These are phyloP conservation scores for Trachymyrmex cornetzi DNA, from an alignment of 1,140 invertebrate genomes.

Conservation along the genomic window DNA sequence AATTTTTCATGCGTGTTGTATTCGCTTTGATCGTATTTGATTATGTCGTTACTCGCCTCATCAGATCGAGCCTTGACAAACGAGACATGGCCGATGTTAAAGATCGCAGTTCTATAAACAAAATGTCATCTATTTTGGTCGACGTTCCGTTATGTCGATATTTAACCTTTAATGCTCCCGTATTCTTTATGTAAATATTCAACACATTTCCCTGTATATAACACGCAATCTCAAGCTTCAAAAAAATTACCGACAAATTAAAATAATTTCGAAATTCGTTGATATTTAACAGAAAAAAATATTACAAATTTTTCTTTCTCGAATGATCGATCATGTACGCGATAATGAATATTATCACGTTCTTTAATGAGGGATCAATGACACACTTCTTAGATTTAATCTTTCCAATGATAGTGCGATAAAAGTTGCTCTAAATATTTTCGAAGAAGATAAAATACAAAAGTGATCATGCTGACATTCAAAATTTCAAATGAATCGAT, in stretches of 20 bases:
- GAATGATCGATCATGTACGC: background rate
- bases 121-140: constrained; percentile 36
- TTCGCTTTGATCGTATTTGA: background rate
- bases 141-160: background rate
- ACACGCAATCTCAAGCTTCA: background rate
- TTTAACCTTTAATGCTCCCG: constrained; percentile 16
- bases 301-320: background rate
- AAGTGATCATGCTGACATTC: constrained; percentile 11
- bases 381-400: background rate
- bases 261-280: background rate
- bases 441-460: constrained; percentile 11
- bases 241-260: background rate
- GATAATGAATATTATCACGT: constrained; percentile 23
- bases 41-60: background rate
- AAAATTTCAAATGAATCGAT: constrained; percentile 1
- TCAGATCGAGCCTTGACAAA: background rate
- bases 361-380: background rate
- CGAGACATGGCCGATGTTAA: background rate
- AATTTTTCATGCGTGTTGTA: background rate
- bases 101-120: constrained; percentile 1
- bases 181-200: constrained; percentile 20
- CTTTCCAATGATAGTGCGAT: background rate
- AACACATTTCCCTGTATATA: background rate
- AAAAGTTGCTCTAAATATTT: background rate
- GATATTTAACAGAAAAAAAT: constrained; percentile 5